Evolutionary conservation across 2,797 vertebrate species (phyloP), one percentile per base, ranked within the genome.

Genomic region (Cossypha heuglini): DNA sequence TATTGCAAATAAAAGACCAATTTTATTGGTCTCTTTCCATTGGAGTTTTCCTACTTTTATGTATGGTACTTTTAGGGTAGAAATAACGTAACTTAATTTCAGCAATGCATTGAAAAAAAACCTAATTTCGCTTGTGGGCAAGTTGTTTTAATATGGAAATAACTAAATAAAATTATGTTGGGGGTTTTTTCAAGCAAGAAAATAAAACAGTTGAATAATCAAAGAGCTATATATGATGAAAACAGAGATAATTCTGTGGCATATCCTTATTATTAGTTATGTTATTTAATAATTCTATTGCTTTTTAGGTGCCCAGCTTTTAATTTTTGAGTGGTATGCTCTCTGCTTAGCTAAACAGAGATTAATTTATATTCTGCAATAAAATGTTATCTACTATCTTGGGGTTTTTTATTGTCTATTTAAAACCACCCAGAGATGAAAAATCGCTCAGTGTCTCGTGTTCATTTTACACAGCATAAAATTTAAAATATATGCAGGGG

Each of bases 351-450:
- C 80, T 90, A 95, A 94, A 90, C 40, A 82, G 74, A 86, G 76
- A 88, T 88, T 75, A 94, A 88, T 92, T 86, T 84, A 54, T 76
- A 76, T 82, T 93, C 63, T 59, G 55, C 73, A 81, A 82, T 92
- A 73, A 91, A 95, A 88, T 31, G 14, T 63, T 85, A 79, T 86
- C 88, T 80, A 54, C 29, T 78, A 62, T 95, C 86, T 72, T 51
- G 72, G 57, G 58, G 2, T 4, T 45, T 77, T 93, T 95, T 55
- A 86, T 76, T 92, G 67, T 69, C 84, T 63, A 28, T 82, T 94
- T 78, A 87, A 87, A 95, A 82, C 51, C 66, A 93, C 29, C 9
- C 74, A 86, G 71, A 83, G 92, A 86, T 22, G 61, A 68, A 43
- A 84, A 92, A 93, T 33, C 0, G 0, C 45, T 86, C 67, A 11